Evolutionary conservation across 2,797 vertebrate genomes (phyloP).

Genomic region (Anableps anableps): DNA sequence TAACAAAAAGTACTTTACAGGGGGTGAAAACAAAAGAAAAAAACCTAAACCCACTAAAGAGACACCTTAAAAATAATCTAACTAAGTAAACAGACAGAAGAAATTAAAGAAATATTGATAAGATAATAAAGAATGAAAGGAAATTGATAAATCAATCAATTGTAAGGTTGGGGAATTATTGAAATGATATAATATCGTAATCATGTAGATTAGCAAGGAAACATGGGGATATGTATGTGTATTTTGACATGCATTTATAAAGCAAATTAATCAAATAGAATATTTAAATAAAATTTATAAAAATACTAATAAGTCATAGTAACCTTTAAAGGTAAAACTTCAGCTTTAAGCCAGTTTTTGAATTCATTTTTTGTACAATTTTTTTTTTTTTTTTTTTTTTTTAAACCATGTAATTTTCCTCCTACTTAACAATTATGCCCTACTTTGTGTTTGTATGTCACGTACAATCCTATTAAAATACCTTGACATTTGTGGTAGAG

Average conservation of each 20-base stretch:
- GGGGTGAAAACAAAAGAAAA: neutral
- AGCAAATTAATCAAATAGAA: neutral
- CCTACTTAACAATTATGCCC: neutral
- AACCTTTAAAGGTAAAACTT: neutral
- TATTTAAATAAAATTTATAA: neutral
- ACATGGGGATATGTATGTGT: neutral
- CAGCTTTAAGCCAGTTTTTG: neutral
- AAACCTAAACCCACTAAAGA: neutral
- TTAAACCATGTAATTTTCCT: neutral
- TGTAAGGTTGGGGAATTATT: neutral
- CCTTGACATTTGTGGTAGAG: neutral
- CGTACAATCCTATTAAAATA: neutral
- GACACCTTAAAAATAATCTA: neutral
- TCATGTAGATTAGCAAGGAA: neutral
- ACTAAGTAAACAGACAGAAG: neutral
- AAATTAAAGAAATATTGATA: neutral
- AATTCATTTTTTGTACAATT: neutral
- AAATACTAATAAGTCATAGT: neutral
- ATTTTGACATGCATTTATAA: no score
- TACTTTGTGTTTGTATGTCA: neutral
- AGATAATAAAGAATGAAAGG: neutral
- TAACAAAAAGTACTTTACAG: neutral
- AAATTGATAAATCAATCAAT: neutral
- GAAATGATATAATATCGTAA: no score
- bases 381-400: neutral